Evolutionary conservation across 2,888 invertebrate genomes (phyloP), one percentile per base, ranked within the genome.

Genomic region (Tachina lurida): DNA sequence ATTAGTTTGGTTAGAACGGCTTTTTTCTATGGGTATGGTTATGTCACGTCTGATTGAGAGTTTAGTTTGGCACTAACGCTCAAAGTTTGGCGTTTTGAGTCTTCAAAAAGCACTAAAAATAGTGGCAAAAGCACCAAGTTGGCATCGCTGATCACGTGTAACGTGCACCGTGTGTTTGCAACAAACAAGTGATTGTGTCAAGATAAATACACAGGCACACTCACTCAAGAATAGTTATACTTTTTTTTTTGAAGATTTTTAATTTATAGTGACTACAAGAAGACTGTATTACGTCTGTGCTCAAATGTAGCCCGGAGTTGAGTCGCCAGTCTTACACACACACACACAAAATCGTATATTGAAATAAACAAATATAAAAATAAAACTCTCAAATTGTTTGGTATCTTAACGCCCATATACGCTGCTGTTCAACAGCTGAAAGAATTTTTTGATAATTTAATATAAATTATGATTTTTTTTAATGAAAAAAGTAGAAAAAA

Each of bases 381-480:
- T 79, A 73, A 79, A 80, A 83, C 86, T 83, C 86, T 79, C 86
- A 83, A 86, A 86, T 83, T 84, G 67, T 78, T 86, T 83, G 71
- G 71, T 62, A 80, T 54, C 79, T 67, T 43, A 41, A 86, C 86
- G 86, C 86, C 86, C 86, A 86, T 83, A 79, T 86, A 63, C 60
- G 79, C 84, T 84, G 83, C 86, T 73, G 78, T 75, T 79, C 63
- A 80, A 75, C 80, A 63, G 74, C 84, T 82, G 80, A 77, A 80
- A 83, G 70, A 83, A 84, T 73, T 79, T 58, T 56, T 74, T 75
- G 49, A 75, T 75, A 76, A 79, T 79, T 76, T 56, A 76, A 86
- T 68, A 81, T 54, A 83, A 77, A 83, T 77, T 67, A 78, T 67
- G 67, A 52, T 60, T 60, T 19, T 60, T 67, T 41, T 79, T 41